phyloP scores from a whole-genome alignment of 2,888 invertebrate species.

The Eilema caniola region DNA sequence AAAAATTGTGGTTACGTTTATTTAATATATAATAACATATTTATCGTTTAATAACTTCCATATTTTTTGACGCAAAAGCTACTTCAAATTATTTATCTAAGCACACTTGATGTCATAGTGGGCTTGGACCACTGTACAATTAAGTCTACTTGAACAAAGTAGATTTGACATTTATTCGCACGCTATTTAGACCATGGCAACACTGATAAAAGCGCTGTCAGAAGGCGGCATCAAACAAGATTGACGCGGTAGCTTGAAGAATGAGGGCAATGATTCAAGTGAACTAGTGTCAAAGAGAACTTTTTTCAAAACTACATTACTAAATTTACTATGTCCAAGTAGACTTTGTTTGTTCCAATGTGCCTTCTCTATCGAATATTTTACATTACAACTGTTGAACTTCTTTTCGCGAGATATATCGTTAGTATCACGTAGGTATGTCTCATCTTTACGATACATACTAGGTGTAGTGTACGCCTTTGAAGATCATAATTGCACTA shows the following conservation, averaged over 20 bases:
- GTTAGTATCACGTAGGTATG: background rate
- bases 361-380: background rate
- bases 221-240: background rate
- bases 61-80: background rate
- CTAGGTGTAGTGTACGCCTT: background rate
- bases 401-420: background rate
- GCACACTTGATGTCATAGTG: background rate
- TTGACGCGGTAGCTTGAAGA: background rate
- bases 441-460: background rate
- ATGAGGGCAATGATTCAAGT: background rate
- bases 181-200: background rate
- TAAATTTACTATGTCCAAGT: background rate
- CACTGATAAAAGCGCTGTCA: background rate
- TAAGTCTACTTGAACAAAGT: background rate
- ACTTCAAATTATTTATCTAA: background rate
- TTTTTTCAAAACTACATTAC: background rate
- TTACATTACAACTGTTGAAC: background rate
- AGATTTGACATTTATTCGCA: background rate
- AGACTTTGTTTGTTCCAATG: background rate
- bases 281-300: background rate
- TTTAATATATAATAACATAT: background rate
- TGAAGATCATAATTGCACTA: background rate
- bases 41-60: background rate
- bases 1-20: background rate
- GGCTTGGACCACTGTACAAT: background rate